A percentile compares a stretch with the other conserved stretches of the same genome.
Evolutionary conservation across 2,797 vertebrate species (phyloP).

Genomic region (Anableps anableps): DNA sequence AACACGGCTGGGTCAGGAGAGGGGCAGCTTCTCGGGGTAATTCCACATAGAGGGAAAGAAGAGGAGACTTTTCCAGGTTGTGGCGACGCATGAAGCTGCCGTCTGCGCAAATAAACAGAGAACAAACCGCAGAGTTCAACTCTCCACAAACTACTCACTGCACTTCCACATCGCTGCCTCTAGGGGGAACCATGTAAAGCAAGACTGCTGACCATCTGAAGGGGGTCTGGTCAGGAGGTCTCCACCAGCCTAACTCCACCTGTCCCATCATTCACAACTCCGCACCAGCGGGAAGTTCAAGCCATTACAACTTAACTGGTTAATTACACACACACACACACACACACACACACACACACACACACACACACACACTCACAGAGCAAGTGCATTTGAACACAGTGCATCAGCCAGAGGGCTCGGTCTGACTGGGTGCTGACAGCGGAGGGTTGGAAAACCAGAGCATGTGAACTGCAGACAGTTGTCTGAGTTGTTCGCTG

Average conservation of each 20-base stretch:
- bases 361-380: slow-evolving; percentile 45
- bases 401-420: slow-evolving; percentile 56
- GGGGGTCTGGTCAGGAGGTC: slow-evolving; percentile 56
- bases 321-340: slow-evolving; percentile 75
- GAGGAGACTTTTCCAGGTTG: slow-evolving; percentile 40
- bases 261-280: slow-evolving; percentile 76
- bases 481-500: slow-evolving; percentile 52
- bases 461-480: slow-evolving; percentile 67
- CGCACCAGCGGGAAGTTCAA: slow-evolving; percentile 63
- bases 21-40: slow-evolving; percentile 61
- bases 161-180: slow-evolving; percentile 27
- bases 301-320: slow-evolving; percentile 73
- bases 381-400: slow-evolving; percentile 33
- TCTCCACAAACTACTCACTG: not conserved
- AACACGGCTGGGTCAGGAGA: slow-evolving; percentile 53
- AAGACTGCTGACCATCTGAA: slow-evolving; percentile 36
- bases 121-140: slow-evolving; percentile 16
- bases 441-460: slow-evolving; percentile 54
- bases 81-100: slow-evolving; percentile 47
- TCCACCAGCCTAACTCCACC: slow-evolving; percentile 51
- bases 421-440: slow-evolving; percentile 58
- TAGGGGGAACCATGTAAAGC: slow-evolving; percentile 47
- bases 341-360: slow-evolving; percentile 57
- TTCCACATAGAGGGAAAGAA: slow-evolving; percentile 31
- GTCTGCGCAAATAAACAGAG: slow-evolving; percentile 21